Conservation (phyloP, 2,113 vertebrate genomes). For the Cinclus mexicanus region DNA sequence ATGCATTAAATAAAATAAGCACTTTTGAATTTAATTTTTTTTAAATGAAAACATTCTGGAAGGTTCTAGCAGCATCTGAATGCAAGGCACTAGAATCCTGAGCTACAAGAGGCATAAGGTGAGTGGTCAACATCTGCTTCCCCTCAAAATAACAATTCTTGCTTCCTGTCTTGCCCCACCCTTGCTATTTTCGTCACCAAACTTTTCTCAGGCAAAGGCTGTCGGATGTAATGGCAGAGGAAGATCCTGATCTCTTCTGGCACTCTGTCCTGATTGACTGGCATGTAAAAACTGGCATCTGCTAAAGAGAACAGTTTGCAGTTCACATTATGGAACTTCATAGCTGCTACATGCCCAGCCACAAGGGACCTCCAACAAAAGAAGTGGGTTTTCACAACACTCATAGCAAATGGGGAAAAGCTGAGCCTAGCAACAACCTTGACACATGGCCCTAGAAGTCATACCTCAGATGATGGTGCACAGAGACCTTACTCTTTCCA, state of each 20-base stretch:
- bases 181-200: conserved; percentile 13
- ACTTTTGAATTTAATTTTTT: not conserved
- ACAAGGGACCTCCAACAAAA: not conserved
- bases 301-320: not conserved
- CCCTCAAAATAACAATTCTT: conserved; percentile 20
- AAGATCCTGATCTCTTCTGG: not conserved
- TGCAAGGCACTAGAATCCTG: not conserved
- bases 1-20: not conserved
- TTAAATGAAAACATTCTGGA: not conserved
- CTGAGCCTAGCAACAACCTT: not conserved
- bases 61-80: not conserved
- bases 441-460: not conserved
- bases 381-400: fast-evolving
- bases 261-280: not conserved
- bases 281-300: not conserved
- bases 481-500: not conserved
- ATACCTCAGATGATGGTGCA: not conserved
- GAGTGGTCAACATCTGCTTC: not conserved
- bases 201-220: not conserved
- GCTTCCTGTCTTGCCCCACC: conserved; percentile 21
- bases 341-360: not conserved
- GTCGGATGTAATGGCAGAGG: not conserved
- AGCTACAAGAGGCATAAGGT: not conserved
- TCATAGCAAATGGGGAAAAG: not conserved
- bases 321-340: not conserved